Percentiles rank a stretch among this genome's conserved stretches.
Conservation (phyloP, 2,113 vertebrate genomes). For the Mus musculus region DNA sequence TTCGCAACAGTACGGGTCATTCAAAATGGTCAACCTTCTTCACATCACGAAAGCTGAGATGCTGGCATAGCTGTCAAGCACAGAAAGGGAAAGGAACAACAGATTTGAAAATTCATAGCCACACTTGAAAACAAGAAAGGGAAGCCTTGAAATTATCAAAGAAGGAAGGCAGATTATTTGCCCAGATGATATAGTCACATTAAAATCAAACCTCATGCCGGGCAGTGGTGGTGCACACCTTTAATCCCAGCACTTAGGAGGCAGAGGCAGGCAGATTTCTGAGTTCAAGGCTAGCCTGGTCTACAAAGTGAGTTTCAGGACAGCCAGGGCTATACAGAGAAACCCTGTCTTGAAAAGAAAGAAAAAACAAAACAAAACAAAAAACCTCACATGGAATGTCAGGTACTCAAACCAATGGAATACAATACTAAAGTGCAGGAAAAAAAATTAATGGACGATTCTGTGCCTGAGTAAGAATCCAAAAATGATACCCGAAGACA, state of each 20-base stretch:
- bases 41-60: too few species aligned
- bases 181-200: background rate
- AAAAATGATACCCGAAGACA: background rate
- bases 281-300: too few species aligned
- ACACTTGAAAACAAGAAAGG: conserved; percentile 32
- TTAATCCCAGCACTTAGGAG: too few species aligned
- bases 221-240: too few species aligned
- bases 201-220: background rate
- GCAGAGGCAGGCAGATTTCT: too few species aligned
- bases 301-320: too few species aligned
- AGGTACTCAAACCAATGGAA: conserved; percentile 7
- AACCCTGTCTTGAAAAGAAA: too few species aligned
- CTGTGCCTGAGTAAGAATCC: background rate
- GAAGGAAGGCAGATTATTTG: conserved; percentile 1
- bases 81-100: background rate
- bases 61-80: background rate
- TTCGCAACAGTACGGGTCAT: background rate
- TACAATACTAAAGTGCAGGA: background rate
- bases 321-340: too few species aligned
- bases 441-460: conserved; percentile 4
- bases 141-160: conserved; percentile 6
- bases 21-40: background rate
- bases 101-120: background rate
- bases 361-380: too few species aligned
- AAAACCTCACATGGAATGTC: background rate